phyloP scores from a whole-genome alignment of 2,113 vertebrate species.

The Micromys minutus region DNA sequence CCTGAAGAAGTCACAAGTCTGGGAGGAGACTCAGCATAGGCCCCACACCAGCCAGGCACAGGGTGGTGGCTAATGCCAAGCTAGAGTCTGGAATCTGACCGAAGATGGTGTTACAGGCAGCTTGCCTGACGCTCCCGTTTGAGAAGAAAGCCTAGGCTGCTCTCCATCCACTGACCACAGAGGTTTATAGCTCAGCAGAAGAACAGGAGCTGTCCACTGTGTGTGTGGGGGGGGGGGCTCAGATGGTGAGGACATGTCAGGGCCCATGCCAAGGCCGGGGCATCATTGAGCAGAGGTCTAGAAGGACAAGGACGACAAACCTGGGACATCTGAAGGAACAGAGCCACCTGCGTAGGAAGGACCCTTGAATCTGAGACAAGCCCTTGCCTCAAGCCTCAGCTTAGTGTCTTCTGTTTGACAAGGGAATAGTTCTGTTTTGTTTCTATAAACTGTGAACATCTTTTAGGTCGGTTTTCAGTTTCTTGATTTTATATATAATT shows the following conservation, averaged over 20 bases:
- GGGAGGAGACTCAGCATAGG: neutral
- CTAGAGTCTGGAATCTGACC: neutral
- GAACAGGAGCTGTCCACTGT: neutral
- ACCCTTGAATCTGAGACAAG: neutral
- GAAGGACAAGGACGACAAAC: neutral
- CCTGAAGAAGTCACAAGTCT: neutral
- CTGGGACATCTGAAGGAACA: neutral
- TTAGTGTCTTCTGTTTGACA: neutral
- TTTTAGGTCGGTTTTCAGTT: slow-evolving; percentile 30
- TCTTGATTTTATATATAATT: slow-evolving; percentile 34
- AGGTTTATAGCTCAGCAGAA: neutral
- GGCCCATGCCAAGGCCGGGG: neutral
- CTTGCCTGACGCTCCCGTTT: neutral
- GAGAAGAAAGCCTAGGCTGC: neutral
- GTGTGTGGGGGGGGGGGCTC: no score
- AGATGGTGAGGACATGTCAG: no score
- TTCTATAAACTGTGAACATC: slow-evolving; percentile 2
- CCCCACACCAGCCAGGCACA: neutral
- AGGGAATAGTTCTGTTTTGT: neutral
- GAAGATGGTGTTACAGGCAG: neutral
- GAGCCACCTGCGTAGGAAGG: neutral
- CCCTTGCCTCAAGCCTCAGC: neutral
- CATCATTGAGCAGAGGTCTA: neutral
- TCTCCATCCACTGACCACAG: neutral
- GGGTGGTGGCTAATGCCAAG: neutral